phyloP scores from a whole-genome alignment of 2,113 vertebrate species.

The Sinocyclocheilus rhinocerous region DNA sequence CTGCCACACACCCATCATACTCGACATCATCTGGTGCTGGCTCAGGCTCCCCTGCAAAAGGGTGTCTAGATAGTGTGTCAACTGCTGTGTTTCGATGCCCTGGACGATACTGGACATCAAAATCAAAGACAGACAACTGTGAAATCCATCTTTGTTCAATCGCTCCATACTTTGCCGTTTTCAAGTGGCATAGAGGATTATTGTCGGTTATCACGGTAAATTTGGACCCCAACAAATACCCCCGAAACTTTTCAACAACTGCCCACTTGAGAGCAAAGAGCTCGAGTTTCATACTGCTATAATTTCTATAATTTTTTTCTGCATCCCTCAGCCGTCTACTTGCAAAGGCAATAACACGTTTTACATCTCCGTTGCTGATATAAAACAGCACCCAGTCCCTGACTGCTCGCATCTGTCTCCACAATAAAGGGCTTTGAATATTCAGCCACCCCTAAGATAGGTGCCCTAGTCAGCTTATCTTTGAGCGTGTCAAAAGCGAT shows the following conservation, averaged over 20 bases:
- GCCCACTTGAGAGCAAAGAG: background rate
- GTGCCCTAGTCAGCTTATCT: too few species aligned
- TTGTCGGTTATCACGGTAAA: too few species aligned
- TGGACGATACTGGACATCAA: background rate
- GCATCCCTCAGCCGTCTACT: background rate
- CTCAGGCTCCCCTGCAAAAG: slow-evolving; percentile 22
- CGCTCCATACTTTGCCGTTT: background rate
- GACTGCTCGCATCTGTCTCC: slow-evolving; percentile 3
- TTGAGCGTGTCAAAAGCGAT: too few species aligned
- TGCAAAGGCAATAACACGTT: background rate
- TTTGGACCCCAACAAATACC: slow-evolving; percentile 28
- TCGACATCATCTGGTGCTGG: background rate
- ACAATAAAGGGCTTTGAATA: background rate
- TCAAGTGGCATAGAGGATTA: too few species aligned
- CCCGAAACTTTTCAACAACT: background rate
- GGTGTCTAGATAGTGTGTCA: background rate
- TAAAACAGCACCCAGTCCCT: background rate
- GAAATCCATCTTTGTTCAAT: slow-evolving; percentile 11
- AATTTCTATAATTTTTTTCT: slow-evolving; percentile 43
- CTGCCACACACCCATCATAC: background rate
- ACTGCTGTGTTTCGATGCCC: background rate
- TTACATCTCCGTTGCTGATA: background rate
- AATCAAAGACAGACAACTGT: slow-evolving; percentile 13
- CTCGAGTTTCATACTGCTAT: slow-evolving; percentile 35
- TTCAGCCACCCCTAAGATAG: too few species aligned